These are phyloP conservation scores for Hemitrygon akajei DNA, from an alignment of 2,797 vertebrate species.

Conservation along the genomic window DNA sequence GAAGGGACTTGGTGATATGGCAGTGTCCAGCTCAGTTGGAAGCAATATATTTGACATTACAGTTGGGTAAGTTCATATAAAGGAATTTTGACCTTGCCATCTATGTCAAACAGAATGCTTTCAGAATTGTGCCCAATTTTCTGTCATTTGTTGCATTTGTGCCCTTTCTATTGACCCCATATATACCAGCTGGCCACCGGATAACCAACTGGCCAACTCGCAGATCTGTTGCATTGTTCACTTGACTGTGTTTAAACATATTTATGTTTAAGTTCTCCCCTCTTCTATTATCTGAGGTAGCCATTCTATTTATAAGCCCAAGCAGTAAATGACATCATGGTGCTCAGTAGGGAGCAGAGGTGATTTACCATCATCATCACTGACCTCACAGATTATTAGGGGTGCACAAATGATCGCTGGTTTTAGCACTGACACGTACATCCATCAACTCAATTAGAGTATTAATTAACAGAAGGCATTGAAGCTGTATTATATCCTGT, in stretches of 20 bases:
- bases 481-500: not conserved
- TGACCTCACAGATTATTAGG: too few relatives aligned
- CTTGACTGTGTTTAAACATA: not conserved
- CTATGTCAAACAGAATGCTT: not conserved
- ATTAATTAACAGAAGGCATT: not conserved
- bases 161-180: not conserved
- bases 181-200: not conserved
- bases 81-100: not conserved
- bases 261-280: not conserved
- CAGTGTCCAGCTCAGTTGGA: slow-evolving; percentile 95
- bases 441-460: not conserved
- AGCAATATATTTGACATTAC: slow-evolving; percentile 99
- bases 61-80: slow-evolving; percentile 74
- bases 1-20: slow-evolving; percentile 96
- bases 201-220: not conserved
- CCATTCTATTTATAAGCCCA: not conserved
- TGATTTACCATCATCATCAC: too few relatives aligned
- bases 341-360: too few relatives aligned
- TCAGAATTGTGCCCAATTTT: not conserved
- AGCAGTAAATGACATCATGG: not conserved
- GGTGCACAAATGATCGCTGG: too few relatives aligned
- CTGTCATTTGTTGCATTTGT: not conserved
- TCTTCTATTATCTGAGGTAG: not conserved
- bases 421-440: too few relatives aligned
- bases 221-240: not conserved